phyloP scores from a whole-genome alignment of 2,797 vertebrate species.

The Schizothorax lantsangensis region DNA sequence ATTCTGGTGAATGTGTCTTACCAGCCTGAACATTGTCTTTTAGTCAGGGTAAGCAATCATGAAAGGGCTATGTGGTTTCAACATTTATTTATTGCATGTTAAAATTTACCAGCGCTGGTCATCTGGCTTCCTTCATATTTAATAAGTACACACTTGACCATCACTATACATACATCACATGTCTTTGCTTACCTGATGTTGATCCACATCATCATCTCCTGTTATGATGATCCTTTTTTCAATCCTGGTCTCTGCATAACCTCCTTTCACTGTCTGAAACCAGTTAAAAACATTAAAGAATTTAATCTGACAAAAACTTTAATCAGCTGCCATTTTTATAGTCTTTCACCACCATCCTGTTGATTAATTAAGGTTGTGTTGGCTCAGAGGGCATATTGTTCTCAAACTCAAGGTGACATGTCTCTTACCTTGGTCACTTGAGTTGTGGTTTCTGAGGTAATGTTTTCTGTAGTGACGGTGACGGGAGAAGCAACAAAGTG shows the following conservation, averaged over 20 bases:
- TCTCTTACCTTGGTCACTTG: slow-evolving; percentile 95
- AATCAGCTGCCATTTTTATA: background rate
- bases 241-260: slow-evolving; percentile 98
- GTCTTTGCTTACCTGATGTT: slow-evolving; percentile 87
- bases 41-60: background rate
- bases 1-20: background rate
- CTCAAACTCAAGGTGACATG: slow-evolving; percentile 41
- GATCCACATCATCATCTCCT: slow-evolving; percentile 96
- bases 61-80: background rate
- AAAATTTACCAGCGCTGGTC: background rate
- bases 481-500: slow-evolving; percentile 74
- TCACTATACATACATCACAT: background rate
- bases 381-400: background rate
- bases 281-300: background rate
- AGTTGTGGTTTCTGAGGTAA: slow-evolving; percentile 96
- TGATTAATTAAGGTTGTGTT: background rate
- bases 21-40: background rate
- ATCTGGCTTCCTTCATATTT: background rate
- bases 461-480: slow-evolving; percentile 86
- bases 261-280: slow-evolving; percentile 95
- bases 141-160: background rate
- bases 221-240: slow-evolving; percentile 99
- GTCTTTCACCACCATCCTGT: background rate
- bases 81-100: background rate
- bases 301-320: background rate